These are phyloP conservation scores for Anseranas semipalmata DNA, from an alignment of 2,113 vertebrate genomes.

Conservation along the genomic window DNA sequence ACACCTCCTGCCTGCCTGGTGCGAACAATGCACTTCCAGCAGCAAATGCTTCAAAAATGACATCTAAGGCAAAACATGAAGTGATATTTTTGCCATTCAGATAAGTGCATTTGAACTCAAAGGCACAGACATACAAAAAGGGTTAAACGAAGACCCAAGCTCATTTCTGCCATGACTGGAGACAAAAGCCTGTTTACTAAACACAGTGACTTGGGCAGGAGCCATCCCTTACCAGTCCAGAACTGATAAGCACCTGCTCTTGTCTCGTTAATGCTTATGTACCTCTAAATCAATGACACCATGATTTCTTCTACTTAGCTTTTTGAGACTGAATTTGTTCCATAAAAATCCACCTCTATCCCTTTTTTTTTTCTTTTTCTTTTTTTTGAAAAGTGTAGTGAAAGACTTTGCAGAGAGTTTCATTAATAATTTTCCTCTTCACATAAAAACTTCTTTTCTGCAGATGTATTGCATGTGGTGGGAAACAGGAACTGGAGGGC, in stretches of 20 bases:
- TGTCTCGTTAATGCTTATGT: background rate
- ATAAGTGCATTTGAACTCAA: background rate
- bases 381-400: background rate
- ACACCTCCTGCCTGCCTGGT: background rate
- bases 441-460: background rate
- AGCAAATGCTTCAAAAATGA: background rate
- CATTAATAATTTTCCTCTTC: background rate
- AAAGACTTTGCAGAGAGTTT: background rate
- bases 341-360: background rate
- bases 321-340: background rate
- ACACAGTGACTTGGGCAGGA: background rate
- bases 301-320: background rate
- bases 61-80: background rate
- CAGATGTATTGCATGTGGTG: background rate
- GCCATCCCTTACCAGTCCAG: background rate
- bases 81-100: background rate
- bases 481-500: rapidly evolving
- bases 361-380: background rate
- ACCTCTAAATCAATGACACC: background rate
- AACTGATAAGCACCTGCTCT: background rate
- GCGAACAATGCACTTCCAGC: background rate
- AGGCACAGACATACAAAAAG: background rate
- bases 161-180: background rate
- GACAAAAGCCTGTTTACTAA: background rate
- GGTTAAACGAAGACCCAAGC: background rate